Conservation (phyloP, 2,797 vertebrate genomes). For the Tiaroga cobitis region DNA sequence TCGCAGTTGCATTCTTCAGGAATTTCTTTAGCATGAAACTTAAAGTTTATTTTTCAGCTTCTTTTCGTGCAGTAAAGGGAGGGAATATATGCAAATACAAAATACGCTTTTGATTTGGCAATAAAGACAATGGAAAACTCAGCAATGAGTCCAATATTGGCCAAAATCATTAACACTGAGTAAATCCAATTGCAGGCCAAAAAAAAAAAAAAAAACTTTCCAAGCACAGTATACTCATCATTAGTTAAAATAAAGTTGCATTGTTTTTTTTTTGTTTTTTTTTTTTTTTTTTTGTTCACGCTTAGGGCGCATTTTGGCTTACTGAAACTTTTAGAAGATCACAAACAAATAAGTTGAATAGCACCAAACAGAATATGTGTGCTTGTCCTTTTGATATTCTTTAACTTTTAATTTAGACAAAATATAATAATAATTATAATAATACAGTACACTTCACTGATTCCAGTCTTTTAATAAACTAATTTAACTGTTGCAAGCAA, state of each 20-base stretch:
- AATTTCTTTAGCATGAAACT: slow-evolving; percentile 62
- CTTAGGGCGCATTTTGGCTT: background rate
- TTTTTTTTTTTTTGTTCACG: background rate
- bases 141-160: background rate
- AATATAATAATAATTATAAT: background rate
- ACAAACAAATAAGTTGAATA: background rate
- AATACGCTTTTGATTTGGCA: background rate
- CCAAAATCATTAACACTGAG: background rate
- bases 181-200: background rate
- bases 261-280: background rate
- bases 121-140: background rate
- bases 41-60: slow-evolving; percentile 70
- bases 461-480: background rate
- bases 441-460: background rate
- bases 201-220: background rate
- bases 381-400: background rate
- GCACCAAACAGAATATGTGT: background rate
- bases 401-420: background rate
- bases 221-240: background rate
- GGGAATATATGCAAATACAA: background rate
- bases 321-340: background rate
- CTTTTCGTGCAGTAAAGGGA: slow-evolving; percentile 56
- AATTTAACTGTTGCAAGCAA: background rate
- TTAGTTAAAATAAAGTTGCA: background rate
- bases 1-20: slow-evolving; percentile 70